Evolutionary conservation across 2,888 invertebrate genomes (phyloP).

Genomic region (Drosophila setosimentum): DNA sequence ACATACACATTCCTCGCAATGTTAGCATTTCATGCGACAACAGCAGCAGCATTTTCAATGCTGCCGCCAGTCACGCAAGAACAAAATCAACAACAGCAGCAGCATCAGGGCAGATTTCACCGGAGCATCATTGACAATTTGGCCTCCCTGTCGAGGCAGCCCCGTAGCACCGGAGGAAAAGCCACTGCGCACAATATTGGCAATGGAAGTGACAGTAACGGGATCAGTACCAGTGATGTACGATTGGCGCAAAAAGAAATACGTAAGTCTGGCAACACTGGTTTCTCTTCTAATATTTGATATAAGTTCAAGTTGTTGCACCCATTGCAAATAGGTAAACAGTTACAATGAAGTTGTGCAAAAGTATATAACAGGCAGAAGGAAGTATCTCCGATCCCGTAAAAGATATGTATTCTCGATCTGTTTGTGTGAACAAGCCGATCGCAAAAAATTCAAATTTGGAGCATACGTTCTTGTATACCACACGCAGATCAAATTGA

Average conservation of each 20-base stretch:
- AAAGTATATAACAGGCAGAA: background rate
- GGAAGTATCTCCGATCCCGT: background rate
- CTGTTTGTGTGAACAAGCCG: background rate
- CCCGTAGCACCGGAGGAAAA: constrained; percentile 7
- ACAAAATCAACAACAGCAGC: constrained; percentile 13
- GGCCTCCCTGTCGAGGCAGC: background rate
- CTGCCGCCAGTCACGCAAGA: constrained; percentile 30
- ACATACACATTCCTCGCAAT: constrained; percentile 65
- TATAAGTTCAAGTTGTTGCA: background rate
- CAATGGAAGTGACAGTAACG: constrained; percentile 8
- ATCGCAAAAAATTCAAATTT: background rate
- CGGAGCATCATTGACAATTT: constrained; percentile 17
- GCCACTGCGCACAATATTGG: background rate
- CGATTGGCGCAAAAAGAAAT: constrained; percentile 63
- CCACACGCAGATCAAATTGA: background rate
- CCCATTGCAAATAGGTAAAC: background rate
- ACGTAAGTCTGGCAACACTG: constrained; percentile 63
- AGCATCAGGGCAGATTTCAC: background rate
- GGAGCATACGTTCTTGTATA: background rate
- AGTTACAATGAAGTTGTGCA: background rate
- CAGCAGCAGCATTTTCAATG: constrained; percentile 37
- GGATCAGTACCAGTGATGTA: constrained; percentile 9
- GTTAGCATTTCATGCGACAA: constrained; percentile 68
- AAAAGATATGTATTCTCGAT: background rate
- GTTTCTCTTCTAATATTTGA: background rate